Base-by-base conservation (phyloP, 2,888 invertebrate genomes). In the Tineola bisselliella region DNA sequence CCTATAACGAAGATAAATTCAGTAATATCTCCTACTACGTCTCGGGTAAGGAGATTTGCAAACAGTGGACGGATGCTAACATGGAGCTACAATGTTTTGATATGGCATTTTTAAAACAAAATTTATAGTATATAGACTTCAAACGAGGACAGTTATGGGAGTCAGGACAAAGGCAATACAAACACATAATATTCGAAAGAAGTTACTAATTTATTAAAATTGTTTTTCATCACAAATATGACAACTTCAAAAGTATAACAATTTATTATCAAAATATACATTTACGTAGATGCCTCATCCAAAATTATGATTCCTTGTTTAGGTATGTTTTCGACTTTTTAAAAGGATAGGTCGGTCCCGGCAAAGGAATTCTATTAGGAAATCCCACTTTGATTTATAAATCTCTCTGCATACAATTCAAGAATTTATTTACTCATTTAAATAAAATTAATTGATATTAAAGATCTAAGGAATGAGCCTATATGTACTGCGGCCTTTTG, bases 1-100 rank as follows among this genome's bases (percentile, higher is more conserved):
- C 38, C 44, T 43, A 61, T 66, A 66, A 66, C 65, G 65, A 65
- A 66, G 65, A 66, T 62, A 63, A 63, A 66, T 65, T 62, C 57
- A 33, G 54, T 60, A 62, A 63, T 65, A 63, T 66, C 62, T 65
- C 61, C 57, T 56, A 38, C 60, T 33, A 19, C 48, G 62, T 25
- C 52, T 56, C 48, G 61, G 59, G 57, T 44, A 58, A 59, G 61
- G 62, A 62, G 59, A 63, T 63, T 63, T 63, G 62, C 63, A 62
- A 63, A 62, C 59, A 59, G 54, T 52, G 61, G 60, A 25, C 62
- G 54, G 54, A 31, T 15, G 33, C 38, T n/a, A 25, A 31, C 59
- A 44, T 19, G 12, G 59, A 58, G n/a, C 1, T 58, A 58, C 38
- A 10, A 38, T 6, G 10, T n/a, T 38, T 25, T 25, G 25, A 25